Evolutionary conservation across 2,113 vertebrate species (phyloP), one percentile per base, ranked within the genome.

Genomic region (Psittacula cyanocephala): DNA sequence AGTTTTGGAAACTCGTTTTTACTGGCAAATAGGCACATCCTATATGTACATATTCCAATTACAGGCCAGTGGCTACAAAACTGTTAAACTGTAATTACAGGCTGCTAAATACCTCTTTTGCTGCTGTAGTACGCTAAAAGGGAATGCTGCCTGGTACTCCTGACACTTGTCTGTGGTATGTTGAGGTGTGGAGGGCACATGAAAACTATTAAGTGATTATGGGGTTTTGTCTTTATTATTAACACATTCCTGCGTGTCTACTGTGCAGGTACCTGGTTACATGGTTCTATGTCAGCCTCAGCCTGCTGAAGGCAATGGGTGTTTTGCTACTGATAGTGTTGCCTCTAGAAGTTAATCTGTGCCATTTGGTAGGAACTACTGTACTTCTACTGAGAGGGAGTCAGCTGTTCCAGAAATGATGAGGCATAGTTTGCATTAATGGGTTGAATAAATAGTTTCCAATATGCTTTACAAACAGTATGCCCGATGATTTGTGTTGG

Each of bases 311-410:
- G 33, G 33, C 13, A 59, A n/a, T 23, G 33, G 33, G 33, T 4
- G 24, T 24, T 65, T 69, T 89, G 39, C 24, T 63, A 1, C 37
- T n/a, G 31, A 4, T 11, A 15, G 2, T 1, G 1, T 2, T 17
- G 13, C 47, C 7, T 81, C 15, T 64, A 81, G 39, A 27, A 50
- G 24, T 49, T 78, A 0, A 3, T 8, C 20, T 31, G 3, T 57
- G 55, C 13, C 49, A 6, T 39, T 33, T 17, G 55, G 37, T 29
- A 11, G 69, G 53, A 69, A 35, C 55, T 50, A 4, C 44, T 22
- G 25, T 10, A 3, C 18, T 20, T 6, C 22, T 18, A 4, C 27
- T 3, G 22, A 12, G 28, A 29, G 22, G 0, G 2, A 63, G 6
- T 8, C 12, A 60, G 25, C 8, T 5, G 10, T 62, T 71, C 35